Evolutionary conservation across 2,113 vertebrate species (phyloP).

Genomic region (Noturus placidus): DNA sequence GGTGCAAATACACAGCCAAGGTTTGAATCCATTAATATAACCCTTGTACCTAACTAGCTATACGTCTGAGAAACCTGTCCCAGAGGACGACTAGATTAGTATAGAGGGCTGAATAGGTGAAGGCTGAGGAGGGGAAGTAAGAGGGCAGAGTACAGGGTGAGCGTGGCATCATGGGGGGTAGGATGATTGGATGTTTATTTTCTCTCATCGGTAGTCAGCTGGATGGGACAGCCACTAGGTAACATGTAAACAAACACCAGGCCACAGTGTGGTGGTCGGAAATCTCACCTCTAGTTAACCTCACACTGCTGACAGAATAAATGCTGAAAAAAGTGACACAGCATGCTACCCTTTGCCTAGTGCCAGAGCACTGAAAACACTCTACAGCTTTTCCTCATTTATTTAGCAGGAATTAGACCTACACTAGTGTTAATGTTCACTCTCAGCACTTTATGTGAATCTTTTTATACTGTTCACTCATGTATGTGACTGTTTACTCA

Average conservation of each 20-base stretch:
- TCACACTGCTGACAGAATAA: slow-evolving; percentile 5
- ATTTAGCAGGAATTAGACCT: not conserved
- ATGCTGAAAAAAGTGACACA: slow-evolving; percentile 39
- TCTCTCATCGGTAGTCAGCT: slow-evolving; percentile 55
- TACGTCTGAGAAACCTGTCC: slow-evolving; percentile 17
- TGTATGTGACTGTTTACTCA: not conserved
- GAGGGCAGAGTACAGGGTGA: slow-evolving; percentile 38
- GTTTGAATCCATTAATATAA: slow-evolving; percentile 6
- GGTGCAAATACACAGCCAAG: not conserved
- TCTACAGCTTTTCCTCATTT: not conserved
- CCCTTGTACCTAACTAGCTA: not conserved
- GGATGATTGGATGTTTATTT: not conserved
- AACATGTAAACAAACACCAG: slow-evolving; percentile 69
- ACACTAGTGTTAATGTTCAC: not conserved
- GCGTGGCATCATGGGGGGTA: slow-evolving; percentile 3
- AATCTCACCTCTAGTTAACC: slow-evolving; percentile 9
- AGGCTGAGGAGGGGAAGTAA: not conserved
- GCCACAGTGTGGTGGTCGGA: slow-evolving; percentile 24
- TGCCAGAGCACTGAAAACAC: not conserved
- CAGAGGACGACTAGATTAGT: slow-evolving; percentile 43
- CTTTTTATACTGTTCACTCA: not conserved
- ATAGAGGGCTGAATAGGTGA: slow-evolving; percentile 24
- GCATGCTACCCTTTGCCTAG: slow-evolving; percentile 9
- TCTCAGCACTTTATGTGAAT: too few species aligned
- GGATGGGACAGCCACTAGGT: slow-evolving; percentile 48